Conservation (phyloP, 1,140 invertebrate species). For the Nasonia vitripennis region DNA sequence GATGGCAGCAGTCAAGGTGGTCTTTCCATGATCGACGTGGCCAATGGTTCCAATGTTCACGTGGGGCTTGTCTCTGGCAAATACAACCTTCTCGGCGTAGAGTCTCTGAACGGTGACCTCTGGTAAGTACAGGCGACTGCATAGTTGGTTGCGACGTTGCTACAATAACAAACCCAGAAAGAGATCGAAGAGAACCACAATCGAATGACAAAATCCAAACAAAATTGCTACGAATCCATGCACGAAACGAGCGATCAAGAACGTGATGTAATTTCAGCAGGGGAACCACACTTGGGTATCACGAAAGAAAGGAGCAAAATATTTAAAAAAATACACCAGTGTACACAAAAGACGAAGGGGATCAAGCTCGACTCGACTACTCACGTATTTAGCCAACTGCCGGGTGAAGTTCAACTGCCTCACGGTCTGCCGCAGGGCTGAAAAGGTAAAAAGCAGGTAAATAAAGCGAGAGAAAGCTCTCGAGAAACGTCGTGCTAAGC, state of each 20-base stretch:
- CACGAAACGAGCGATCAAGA: background rate
- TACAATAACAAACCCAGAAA: slow-evolving; percentile 49
- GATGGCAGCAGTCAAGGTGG: slow-evolving; percentile 98
- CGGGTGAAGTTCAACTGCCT: slow-evolving; percentile 59
- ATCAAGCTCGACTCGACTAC: too few species aligned
- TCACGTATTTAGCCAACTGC: slow-evolving; percentile 67
- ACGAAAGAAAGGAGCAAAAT: background rate
- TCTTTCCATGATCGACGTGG: slow-evolving; percentile 99
- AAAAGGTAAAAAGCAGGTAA: slow-evolving; percentile 54
- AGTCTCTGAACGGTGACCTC: slow-evolving; percentile 64
- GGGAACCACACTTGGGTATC: background rate
- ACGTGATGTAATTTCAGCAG: background rate
- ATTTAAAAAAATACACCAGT: background rate
- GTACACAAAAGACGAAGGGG: background rate
- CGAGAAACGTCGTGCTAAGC: background rate
- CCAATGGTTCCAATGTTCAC: slow-evolving; percentile 99
- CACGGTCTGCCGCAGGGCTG: slow-evolving; percentile 63
- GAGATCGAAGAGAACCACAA: background rate
- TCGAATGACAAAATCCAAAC: background rate
- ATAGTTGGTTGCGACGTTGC: slow-evolving; percentile 59
- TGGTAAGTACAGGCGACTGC: slow-evolving; percentile 61
- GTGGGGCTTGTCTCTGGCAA: slow-evolving; percentile 91
- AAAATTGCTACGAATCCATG: background rate
- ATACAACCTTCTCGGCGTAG: slow-evolving; percentile 86
- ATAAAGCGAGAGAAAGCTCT: background rate